Conservation (phyloP, 2,888 invertebrate genomes). For the Clivina fossor region DNA sequence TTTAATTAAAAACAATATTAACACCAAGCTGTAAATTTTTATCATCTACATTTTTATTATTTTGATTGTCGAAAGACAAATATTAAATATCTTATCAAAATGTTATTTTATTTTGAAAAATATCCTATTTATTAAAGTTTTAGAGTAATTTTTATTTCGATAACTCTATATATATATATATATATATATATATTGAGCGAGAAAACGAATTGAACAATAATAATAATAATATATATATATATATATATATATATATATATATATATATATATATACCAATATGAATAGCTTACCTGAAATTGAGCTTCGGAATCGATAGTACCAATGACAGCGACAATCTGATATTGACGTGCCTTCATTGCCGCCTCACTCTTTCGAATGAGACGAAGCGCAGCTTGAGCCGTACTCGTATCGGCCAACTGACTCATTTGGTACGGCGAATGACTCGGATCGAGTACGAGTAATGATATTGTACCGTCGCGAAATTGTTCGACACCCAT, state of each 20-base stretch:
- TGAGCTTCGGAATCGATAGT: slow-evolving; percentile 71
- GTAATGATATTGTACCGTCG: slow-evolving; percentile 64
- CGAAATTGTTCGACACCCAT: slow-evolving; percentile 81
- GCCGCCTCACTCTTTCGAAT: slow-evolving; percentile 74
- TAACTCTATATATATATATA: no score
- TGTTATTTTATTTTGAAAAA: no score
- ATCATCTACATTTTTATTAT: no score
- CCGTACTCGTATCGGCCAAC: slow-evolving; percentile 60
- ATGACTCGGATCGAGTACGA: slow-evolving; percentile 86
- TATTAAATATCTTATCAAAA: no score
- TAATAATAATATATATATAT: no score
- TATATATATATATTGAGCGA: no score
- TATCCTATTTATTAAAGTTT: no score
- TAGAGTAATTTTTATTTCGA: no score
- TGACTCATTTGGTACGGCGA: slow-evolving; percentile 76
- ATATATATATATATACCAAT: background rate
- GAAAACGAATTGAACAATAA: no score
- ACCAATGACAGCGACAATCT: slow-evolving; percentile 79
- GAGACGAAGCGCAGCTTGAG: slow-evolving; percentile 64
- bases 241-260: background rate
- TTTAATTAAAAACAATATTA: no score
- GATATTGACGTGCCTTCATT: slow-evolving; percentile 83
- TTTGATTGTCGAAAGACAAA: no score
- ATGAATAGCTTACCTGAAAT: slow-evolving; percentile 63
- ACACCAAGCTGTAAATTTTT: no score